A percentile compares a stretch with the other conserved stretches of the same genome.
Conservation (phyloP, 2,888 invertebrate species). For the Aphodius sticticus region DNA sequence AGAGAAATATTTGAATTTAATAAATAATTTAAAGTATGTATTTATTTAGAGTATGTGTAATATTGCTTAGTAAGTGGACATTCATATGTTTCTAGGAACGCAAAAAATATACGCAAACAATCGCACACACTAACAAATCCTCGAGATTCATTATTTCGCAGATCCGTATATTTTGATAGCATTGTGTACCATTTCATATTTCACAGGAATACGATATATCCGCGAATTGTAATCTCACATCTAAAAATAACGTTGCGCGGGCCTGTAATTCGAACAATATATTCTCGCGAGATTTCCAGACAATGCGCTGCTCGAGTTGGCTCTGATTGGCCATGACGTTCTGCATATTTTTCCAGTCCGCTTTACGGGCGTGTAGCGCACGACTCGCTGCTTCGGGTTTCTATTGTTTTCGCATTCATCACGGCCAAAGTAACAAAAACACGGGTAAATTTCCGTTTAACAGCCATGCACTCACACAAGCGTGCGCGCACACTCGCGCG, state of each 20-base stretch:
- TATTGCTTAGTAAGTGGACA: too few relatives aligned
- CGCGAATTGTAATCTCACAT: background rate
- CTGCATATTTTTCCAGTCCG: background rate
- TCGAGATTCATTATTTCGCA: too few relatives aligned
- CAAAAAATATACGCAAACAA: too few relatives aligned
- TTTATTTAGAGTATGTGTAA: too few relatives aligned
- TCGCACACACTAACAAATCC: too few relatives aligned
- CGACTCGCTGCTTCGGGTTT: background rate
- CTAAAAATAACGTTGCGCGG: background rate
- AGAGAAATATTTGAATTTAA: too few relatives aligned
- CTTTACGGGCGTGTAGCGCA: background rate
- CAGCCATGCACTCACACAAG: background rate
- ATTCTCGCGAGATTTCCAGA: background rate
- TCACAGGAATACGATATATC: too few relatives aligned
- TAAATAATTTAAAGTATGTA: too few relatives aligned
- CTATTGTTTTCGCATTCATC: conserved; percentile 26
- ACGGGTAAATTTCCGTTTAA: conserved; percentile 22
- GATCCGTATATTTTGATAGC: too few relatives aligned
- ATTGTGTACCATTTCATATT: too few relatives aligned
- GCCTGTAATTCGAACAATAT: background rate
- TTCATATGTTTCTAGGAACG: too few relatives aligned
- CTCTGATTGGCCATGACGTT: background rate
- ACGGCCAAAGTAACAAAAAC: conserved; percentile 21
- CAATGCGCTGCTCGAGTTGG: background rate
- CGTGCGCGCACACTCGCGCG: too few relatives aligned